A percentile compares a stretch with the other conserved stretches of the same genome.
Conservation (phyloP, 2,113 vertebrate species). For the Amphilophus citrinellus region DNA sequence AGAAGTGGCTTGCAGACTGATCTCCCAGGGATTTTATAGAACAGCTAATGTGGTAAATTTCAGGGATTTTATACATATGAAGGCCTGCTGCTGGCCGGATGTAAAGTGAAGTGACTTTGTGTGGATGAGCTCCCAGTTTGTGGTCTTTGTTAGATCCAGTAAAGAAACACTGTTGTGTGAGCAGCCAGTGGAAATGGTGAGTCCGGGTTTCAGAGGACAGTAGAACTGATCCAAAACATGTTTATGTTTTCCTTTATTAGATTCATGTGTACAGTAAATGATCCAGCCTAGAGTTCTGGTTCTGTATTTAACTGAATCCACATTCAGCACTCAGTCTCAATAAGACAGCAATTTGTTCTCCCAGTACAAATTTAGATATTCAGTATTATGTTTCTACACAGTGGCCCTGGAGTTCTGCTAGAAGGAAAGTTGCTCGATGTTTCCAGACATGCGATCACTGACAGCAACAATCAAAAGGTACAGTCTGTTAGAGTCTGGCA, state of each 20-base stretch:
- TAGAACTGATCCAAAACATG: rapidly evolving
- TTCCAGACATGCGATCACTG: conserved; percentile 85
- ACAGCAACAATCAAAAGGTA: conserved; percentile 84
- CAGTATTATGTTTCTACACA: conserved; percentile 38
- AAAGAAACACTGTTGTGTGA: neutral
- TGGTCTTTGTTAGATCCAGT: neutral
- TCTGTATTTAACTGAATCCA: neutral
- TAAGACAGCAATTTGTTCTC: neutral
- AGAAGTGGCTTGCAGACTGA: neutral
- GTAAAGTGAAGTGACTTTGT: neutral
- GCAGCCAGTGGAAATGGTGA: neutral
- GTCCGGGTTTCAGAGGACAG: neutral
- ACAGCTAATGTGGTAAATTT: neutral
- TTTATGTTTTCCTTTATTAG: neutral
- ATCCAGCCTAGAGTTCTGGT: neutral
- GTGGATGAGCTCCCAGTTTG: neutral
- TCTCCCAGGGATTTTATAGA: neutral
- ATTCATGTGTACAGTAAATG: neutral
- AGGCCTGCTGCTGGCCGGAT: neutral
- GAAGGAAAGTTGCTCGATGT: conserved; percentile 86
- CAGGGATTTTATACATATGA: neutral
- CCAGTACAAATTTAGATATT: neutral
- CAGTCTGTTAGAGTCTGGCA: neutral
- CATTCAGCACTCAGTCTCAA: neutral
- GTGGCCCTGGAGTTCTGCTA: conserved; percentile 84